Conservation (phyloP, 2,113 vertebrate genomes). For the Carettochelys insculpta region DNA sequence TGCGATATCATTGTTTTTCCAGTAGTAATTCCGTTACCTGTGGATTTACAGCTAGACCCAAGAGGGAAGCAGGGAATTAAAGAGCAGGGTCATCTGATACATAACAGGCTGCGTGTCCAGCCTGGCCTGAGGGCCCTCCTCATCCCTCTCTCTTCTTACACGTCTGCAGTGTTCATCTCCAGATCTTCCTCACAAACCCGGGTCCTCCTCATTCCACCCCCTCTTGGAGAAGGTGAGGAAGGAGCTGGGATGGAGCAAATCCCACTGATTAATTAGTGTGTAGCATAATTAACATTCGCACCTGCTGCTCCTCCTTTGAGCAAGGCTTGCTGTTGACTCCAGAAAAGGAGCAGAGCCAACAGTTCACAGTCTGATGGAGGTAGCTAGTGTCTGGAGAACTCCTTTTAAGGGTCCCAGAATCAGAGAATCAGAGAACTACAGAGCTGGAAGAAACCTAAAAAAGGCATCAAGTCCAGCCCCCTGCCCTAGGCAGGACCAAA, state of each 20-base stretch:
- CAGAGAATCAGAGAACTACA: no score
- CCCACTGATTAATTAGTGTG: no score
- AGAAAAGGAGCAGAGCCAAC: background rate
- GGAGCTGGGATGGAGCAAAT: background rate
- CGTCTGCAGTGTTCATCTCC: background rate
- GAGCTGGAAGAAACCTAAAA: no score
- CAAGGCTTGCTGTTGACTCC: background rate
- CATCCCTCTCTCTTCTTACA: background rate
- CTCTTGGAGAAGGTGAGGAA: background rate
- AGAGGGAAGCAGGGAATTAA: conserved; percentile 45
- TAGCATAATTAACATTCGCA: no score
- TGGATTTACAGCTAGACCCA: conserved; percentile 56
- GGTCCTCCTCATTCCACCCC: background rate
- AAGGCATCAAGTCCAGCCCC: no score
- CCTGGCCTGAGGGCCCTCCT: background rate
- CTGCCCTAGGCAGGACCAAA: no score
- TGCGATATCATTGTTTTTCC: conserved; percentile 73
- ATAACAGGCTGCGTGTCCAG: conserved; percentile 13
- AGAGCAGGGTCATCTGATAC: conserved; percentile 27
- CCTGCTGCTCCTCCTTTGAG: background rate
- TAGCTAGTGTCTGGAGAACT: background rate
- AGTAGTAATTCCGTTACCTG: conserved; percentile 71
- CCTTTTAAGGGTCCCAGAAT: background rate
- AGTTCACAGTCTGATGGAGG: background rate
- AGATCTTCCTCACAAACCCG: background rate